phyloP scores from a whole-genome alignment of 1,140 invertebrate genomes.

The Monochamus saltuarius region DNA sequence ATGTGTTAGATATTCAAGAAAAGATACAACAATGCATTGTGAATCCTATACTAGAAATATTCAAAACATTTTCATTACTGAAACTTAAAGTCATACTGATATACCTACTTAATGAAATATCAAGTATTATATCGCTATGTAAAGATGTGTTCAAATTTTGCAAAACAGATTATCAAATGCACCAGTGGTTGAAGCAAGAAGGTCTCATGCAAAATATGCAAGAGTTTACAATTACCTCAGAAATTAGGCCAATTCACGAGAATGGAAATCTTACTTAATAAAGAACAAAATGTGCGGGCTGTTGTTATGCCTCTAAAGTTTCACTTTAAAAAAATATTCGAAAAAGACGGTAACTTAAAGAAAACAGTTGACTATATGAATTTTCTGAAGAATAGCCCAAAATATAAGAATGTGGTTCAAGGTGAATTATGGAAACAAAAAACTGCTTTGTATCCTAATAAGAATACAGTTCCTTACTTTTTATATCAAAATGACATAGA shows the following conservation, averaged over 20 bases:
- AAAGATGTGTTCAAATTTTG: constrained; percentile 22
- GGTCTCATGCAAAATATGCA: constrained; percentile 9
- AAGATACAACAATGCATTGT: constrained; percentile 9
- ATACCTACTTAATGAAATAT: constrained; percentile 15
- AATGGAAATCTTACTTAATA: constrained; percentile 16
- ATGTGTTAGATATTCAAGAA: constrained; percentile 24
- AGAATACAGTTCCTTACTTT: constrained; percentile 40
- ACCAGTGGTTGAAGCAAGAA: constrained; percentile 12
- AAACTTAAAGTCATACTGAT: constrained; percentile 8
- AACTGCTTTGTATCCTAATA: constrained; percentile 18
- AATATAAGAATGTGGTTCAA: constrained; percentile 42
- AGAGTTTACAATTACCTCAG: constrained; percentile 24
- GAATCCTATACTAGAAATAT: constrained; percentile 17
- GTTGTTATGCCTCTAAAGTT: constrained; percentile 26
- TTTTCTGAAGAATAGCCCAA: constrained; percentile 23
- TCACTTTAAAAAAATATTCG: constrained; percentile 25
- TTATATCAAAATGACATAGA: constrained; percentile 34
- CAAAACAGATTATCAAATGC: constrained; percentile 19
- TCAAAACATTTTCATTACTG: constrained; percentile 7
- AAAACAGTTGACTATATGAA: constrained; percentile 16
- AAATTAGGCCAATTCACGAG: constrained; percentile 8
- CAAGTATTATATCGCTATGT: constrained; percentile 5
- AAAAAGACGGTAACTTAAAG: constrained; percentile 12
- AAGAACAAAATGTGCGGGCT: constrained; percentile 14
- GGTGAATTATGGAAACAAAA: constrained; percentile 38